Conservation (phyloP, 2,797 vertebrate species). For the Oryzias sinensis region DNA sequence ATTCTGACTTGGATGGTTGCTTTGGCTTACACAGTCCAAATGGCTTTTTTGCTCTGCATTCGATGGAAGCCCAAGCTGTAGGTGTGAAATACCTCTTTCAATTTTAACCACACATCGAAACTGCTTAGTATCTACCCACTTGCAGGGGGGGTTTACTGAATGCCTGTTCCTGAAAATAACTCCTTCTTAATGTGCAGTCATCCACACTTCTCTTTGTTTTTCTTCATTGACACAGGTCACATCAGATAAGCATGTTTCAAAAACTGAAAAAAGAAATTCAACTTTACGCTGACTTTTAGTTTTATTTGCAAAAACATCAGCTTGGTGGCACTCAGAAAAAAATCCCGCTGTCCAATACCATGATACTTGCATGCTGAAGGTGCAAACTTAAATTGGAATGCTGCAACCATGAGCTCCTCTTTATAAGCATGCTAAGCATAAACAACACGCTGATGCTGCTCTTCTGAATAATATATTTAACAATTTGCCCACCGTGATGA, state of each 20-base stretch:
- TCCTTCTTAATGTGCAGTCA: slow-evolving; percentile 7
- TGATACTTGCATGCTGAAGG: slow-evolving; percentile 9
- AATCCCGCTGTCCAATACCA: slow-evolving; percentile 13
- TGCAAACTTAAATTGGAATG: slow-evolving; percentile 12
- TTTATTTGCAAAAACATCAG: slow-evolving; percentile 5
- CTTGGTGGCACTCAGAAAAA: not conserved
- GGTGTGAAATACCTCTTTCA: slow-evolving; percentile 56
- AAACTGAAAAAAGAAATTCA: not conserved
- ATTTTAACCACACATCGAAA: slow-evolving; percentile 35
- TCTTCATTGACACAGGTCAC: slow-evolving; percentile 1
- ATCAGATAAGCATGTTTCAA: slow-evolving; percentile 8
- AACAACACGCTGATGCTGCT: slow-evolving; percentile 22
- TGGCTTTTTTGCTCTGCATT: slow-evolving; percentile 37
- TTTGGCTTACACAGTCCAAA: slow-evolving; percentile 35
- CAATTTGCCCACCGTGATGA: slow-evolving; percentile 23
- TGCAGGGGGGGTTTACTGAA: slow-evolving; percentile 19
- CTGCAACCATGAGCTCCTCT: slow-evolving; percentile 13
- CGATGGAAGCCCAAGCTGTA: slow-evolving; percentile 25
- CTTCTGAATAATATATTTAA: slow-evolving; percentile 29
- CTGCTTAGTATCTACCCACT: slow-evolving; percentile 20
- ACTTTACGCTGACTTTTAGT: slow-evolving; percentile 7
- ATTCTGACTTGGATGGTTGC: slow-evolving; percentile 24
- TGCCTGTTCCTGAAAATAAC: slow-evolving; percentile 25
- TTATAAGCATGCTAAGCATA: slow-evolving; percentile 12
- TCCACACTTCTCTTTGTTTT: not conserved